Percentiles rank a stretch among this genome's conserved stretches.
phyloP scores from a whole-genome alignment of 2,888 invertebrate genomes.

The Cantharis rufa region DNA sequence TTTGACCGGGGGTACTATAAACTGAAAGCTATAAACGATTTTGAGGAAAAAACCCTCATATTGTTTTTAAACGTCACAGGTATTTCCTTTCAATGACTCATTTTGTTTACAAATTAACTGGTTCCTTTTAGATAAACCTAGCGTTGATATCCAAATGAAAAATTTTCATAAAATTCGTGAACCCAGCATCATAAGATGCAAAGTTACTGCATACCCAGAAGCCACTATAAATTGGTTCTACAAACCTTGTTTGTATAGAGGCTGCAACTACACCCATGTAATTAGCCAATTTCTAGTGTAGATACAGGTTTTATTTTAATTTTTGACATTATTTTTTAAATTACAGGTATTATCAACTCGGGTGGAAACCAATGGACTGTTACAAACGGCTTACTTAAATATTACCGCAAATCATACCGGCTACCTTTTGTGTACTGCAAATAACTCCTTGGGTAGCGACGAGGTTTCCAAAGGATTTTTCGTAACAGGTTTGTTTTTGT shows the following conservation, averaged over 20 bases:
- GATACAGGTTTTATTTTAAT: background rate
- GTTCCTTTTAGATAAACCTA: slow-evolving; percentile 57
- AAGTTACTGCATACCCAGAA: slow-evolving; percentile 61
- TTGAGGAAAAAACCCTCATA: slow-evolving; percentile 52
- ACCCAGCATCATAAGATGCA: slow-evolving; percentile 57
- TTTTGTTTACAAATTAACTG: no score
- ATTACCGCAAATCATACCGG: slow-evolving; percentile 55
- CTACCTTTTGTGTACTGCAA: slow-evolving; percentile 54
- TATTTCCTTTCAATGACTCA: no score
- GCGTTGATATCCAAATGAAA: slow-evolving; percentile 49
- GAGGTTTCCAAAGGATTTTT: slow-evolving; percentile 30
- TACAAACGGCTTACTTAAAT: slow-evolving; percentile 48
- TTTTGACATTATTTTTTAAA: background rate
- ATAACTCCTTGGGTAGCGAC: slow-evolving; percentile 51
- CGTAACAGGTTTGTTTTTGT: slow-evolving; percentile 37
- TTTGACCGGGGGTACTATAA: slow-evolving; percentile 65
- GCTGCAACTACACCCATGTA: slow-evolving; percentile 42
- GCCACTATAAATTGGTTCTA: slow-evolving; percentile 63
- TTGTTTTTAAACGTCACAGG: slow-evolving; percentile 53
- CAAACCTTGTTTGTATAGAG: slow-evolving; percentile 54
- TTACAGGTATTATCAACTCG: slow-evolving; percentile 6
- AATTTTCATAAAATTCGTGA: slow-evolving; percentile 56
- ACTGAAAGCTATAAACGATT: slow-evolving; percentile 59
- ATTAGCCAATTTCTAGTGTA: background rate
- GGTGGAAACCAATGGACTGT: slow-evolving; percentile 28